Conservation (phyloP, 2,888 invertebrate species). For the Papilio protenor region DNA sequence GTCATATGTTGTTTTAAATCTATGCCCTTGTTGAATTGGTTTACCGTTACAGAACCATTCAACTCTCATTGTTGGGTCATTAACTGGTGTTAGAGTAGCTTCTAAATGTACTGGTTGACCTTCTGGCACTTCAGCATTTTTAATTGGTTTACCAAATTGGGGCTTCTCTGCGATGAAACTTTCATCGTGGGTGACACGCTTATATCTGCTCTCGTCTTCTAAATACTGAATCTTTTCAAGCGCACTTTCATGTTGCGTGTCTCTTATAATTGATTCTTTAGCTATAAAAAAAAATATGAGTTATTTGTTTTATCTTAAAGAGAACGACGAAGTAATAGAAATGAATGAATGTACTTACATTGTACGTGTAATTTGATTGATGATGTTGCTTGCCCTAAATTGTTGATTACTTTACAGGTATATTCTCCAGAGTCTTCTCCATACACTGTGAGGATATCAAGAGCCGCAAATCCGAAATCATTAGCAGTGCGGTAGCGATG, state of each 20-base stretch:
- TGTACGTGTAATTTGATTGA: conserved; percentile 92
- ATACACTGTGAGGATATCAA: conserved; percentile 97
- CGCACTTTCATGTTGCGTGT: conserved; percentile 96
- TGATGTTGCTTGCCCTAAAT: conserved; percentile 92
- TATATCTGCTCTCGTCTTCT: conserved; percentile 93
- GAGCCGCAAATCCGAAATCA: conserved; percentile 98
- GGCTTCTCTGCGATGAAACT: conserved; percentile 92
- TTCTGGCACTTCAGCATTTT: conserved; percentile 93
- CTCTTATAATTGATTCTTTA: conserved; percentile 92
- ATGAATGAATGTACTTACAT: conserved; percentile 82
- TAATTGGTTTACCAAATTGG: conserved; percentile 94
- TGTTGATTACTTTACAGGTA: conserved; percentile 94
- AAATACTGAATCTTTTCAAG: conserved; percentile 95
- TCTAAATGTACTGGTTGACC: conserved; percentile 96
- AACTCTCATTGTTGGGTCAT: conserved; percentile 99
- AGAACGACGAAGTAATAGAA: conserved; percentile 2
- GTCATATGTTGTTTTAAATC: conserved; percentile 98
- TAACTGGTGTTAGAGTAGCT: conserved; percentile 97
- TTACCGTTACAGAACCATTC: conserved; percentile 99
- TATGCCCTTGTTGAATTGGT: conserved; percentile 96
- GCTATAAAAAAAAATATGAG: conserved; percentile 76
- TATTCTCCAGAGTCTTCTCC: conserved; percentile 97
- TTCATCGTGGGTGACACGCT: conserved; percentile 89
- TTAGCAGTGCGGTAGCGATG: conserved; percentile 97
- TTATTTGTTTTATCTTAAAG: background rate